A percentile compares a stretch with the other conserved stretches of the same genome.
Evolutionary conservation across 2,797 vertebrate species (phyloP).

Genomic region (Pithecia hirsuta): DNA sequence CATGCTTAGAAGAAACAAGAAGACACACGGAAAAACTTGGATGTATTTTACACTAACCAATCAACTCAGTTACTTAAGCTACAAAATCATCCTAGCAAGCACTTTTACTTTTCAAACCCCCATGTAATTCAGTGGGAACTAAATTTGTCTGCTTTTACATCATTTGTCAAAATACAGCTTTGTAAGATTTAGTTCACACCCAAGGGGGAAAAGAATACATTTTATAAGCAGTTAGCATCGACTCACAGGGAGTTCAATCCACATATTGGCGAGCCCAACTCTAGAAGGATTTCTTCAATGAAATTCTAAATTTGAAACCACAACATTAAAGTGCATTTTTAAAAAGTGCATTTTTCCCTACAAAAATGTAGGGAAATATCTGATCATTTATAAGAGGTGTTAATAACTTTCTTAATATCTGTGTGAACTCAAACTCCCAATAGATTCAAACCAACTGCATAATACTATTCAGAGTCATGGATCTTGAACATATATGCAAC

Average conservation of each 20-base stretch:
- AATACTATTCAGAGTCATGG: background rate
- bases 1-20: background rate
- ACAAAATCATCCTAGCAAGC: background rate
- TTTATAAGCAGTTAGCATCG: conserved; percentile 36
- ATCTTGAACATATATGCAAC: background rate
- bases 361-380: background rate
- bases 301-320: conserved; percentile 43
- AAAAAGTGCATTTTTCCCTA: background rate
- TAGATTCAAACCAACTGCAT: background rate
- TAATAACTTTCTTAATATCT: conserved; percentile 24
- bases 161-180: conserved; percentile 32
- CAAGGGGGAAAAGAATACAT: background rate
- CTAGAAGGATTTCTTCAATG: background rate
- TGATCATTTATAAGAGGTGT: background rate
- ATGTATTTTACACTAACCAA: conserved; percentile 3
- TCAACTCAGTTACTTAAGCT: background rate
- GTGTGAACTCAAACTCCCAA: conserved; percentile 7
- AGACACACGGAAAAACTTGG: background rate
- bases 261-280: background rate
- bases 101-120: conserved; percentile 13
- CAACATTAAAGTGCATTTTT: background rate
- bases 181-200: conserved; percentile 2
- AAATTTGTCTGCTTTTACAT: conserved; percentile 36
- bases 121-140: background rate
- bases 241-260: background rate